Conservation (phyloP, 2,888 invertebrate genomes). For the Polia nebulosa region DNA sequence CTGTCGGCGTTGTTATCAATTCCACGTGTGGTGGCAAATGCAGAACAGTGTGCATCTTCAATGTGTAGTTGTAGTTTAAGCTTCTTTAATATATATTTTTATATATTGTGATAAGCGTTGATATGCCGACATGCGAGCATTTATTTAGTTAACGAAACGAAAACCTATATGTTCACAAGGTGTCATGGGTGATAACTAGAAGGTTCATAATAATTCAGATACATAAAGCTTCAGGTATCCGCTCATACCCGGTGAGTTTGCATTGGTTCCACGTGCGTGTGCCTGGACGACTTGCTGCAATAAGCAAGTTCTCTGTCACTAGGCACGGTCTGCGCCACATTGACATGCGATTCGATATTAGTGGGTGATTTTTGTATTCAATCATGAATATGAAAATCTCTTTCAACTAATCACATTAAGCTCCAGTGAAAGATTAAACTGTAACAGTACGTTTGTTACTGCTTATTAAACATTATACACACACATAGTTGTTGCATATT, state of each 20-base stretch:
- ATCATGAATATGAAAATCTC: conserved; percentile 86
- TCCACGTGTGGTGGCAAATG: conserved; percentile 89
- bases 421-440: conserved; percentile 73
- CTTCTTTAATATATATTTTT: conserved; percentile 91
- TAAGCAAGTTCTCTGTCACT: conserved; percentile 87
- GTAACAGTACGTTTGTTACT: conserved; percentile 65
- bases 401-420: conserved; percentile 85
- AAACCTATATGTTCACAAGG: conserved; percentile 78
- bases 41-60: conserved; percentile 88
- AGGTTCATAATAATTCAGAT: conserved; percentile 61
- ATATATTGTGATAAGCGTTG: conserved; percentile 91
- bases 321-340: conserved; percentile 85
- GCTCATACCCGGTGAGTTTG: conserved; percentile 65
- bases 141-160: conserved; percentile 87
- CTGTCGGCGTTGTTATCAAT: conserved; percentile 81
- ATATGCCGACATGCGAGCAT: conserved; percentile 90
- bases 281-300: conserved; percentile 89
- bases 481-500: conserved; percentile 69
- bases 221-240: conserved; percentile 61
- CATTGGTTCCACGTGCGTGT: conserved; percentile 76
- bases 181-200: conserved; percentile 83
- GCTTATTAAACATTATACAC: conserved; percentile 48
- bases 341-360: conserved; percentile 82
- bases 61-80: conserved; percentile 89
- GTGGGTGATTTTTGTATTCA: conserved; percentile 89